phyloP scores from a whole-genome alignment of 2,113 vertebrate species.

The Nestor notabilis region DNA sequence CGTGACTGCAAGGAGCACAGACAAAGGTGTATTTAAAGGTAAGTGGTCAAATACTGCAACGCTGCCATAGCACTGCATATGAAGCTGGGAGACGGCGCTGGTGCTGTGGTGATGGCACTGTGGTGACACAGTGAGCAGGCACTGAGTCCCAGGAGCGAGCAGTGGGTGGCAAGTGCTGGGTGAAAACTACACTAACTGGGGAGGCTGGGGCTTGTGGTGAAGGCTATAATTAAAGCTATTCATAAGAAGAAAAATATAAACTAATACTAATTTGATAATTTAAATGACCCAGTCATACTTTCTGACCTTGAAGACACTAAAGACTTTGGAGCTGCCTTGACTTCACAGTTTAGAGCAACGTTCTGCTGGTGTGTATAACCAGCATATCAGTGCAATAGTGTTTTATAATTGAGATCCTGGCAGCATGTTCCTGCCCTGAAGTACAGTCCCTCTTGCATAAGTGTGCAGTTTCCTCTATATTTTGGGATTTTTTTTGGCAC shows the following conservation, averaged over 20 bases:
- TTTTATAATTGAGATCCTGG: neutral
- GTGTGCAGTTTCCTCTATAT: neutral
- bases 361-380: neutral
- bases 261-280: neutral
- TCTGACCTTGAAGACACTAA: neutral
- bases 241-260: neutral
- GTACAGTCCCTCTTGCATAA: neutral
- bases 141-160: neutral
- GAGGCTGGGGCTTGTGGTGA: neutral
- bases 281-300: neutral
- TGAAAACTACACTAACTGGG: neutral
- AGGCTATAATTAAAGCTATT: neutral
- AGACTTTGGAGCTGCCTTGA: neutral
- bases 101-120: neutral
- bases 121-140: neutral
- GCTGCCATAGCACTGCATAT: neutral
- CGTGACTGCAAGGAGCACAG: accelerated
- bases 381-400: neutral
- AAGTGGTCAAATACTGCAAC: neutral
- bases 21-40: neutral
- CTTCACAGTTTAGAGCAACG: neutral
- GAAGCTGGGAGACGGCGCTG: neutral
- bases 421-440: neutral
- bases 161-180: neutral
- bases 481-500: neutral